phyloP scores from a whole-genome alignment of 2,113 vertebrate genomes.

The Balaenoptera acutorostrata region DNA sequence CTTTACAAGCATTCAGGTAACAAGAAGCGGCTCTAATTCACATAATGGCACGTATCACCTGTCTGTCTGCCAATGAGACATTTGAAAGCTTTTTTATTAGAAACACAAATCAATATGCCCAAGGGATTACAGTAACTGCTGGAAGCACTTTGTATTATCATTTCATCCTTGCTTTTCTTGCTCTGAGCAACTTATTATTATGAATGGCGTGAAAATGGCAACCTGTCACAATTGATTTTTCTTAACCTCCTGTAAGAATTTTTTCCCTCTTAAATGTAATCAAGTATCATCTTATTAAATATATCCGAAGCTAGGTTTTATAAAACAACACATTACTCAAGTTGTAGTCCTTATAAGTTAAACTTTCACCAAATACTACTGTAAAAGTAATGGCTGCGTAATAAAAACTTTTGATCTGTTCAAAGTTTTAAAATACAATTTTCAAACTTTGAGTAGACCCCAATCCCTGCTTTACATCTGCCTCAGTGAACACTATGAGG shows the following conservation, averaged over 20 bases:
- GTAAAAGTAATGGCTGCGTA: slow-evolving; percentile 50
- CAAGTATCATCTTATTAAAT: slow-evolving; percentile 69
- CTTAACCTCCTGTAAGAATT: slow-evolving; percentile 59
- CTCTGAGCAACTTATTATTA: slow-evolving; percentile 79
- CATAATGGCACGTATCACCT: slow-evolving; percentile 76
- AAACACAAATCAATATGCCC: slow-evolving; percentile 84
- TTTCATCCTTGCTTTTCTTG: slow-evolving; percentile 77
- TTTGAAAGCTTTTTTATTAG: slow-evolving; percentile 84
- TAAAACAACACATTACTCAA: slow-evolving; percentile 49
- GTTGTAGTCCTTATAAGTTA: slow-evolving; percentile 55
- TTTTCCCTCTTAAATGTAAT: slow-evolving; percentile 72
- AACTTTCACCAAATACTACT: slow-evolving; percentile 41
- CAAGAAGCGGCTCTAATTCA: slow-evolving; percentile 67
- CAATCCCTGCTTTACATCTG: not conserved
- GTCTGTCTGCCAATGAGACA: slow-evolving; percentile 76
- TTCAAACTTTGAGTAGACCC: not conserved
- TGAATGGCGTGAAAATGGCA: slow-evolving; percentile 82
- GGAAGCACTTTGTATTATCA: slow-evolving; percentile 78
- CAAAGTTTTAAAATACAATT: slow-evolving; percentile 56
- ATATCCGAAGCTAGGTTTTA: slow-evolving; percentile 58
- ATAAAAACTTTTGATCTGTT: slow-evolving; percentile 60
- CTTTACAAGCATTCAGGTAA: slow-evolving; percentile 67
- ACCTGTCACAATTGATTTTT: slow-evolving; percentile 79
- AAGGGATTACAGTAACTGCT: slow-evolving; percentile 77
- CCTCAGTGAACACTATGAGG: not conserved